phyloP scores from a whole-genome alignment of 2,888 invertebrate genomes.

The Limnephilus marmoratus region DNA sequence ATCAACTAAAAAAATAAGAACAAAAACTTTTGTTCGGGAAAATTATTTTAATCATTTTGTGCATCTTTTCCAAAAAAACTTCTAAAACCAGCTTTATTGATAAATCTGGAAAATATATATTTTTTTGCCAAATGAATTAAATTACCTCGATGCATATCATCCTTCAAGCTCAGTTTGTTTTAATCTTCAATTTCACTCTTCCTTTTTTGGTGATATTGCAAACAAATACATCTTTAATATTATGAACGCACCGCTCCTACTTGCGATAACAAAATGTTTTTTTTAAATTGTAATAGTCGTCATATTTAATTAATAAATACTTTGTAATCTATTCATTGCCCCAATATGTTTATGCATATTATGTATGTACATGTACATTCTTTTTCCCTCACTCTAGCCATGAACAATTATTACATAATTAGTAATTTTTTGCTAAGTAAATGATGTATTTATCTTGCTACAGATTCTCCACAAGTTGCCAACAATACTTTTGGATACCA shows the following conservation, averaged over 20 bases:
- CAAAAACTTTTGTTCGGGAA: too few relatives aligned
- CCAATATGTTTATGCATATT: not conserved
- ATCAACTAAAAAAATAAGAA: too few relatives aligned
- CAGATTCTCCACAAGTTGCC: slow-evolving; percentile 75
- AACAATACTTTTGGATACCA: slow-evolving; percentile 73
- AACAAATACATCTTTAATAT: not conserved
- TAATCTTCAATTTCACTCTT: not conserved
- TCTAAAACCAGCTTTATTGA: not conserved
- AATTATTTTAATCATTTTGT: too few relatives aligned
- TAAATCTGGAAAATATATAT: not conserved
- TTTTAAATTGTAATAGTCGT: not conserved
- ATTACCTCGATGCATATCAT: not conserved
- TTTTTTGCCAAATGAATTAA: not conserved
- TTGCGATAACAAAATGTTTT: not conserved
- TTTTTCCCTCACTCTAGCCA: not conserved
- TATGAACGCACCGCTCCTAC: not conserved
- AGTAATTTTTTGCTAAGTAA: not conserved
- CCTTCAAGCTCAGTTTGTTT: not conserved
- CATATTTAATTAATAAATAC: not conserved
- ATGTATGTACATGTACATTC: not conserved
- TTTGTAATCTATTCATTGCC: not conserved
- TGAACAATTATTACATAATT: not conserved
- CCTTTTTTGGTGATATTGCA: not conserved
- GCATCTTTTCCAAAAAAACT: not conserved
- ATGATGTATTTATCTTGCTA: slow-evolving; percentile 5